Percentiles rank a stretch among this genome's conserved stretches.
Evolutionary conservation across 2,797 vertebrate species (phyloP).

Genomic region (Euthynnus affinis): DNA sequence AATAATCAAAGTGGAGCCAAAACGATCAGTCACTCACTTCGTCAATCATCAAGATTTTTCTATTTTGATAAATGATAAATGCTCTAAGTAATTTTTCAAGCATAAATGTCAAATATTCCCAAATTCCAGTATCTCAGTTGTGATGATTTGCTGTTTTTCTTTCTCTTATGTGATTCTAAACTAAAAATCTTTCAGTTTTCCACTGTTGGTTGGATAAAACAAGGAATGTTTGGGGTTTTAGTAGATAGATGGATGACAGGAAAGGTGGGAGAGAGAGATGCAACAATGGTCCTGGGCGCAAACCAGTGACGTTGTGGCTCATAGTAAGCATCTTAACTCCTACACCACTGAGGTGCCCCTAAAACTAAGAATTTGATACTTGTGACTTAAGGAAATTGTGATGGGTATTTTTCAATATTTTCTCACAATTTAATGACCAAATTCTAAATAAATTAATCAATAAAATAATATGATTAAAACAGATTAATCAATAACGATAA

Average conservation of each 20-base stretch:
- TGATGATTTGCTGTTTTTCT: conserved; percentile 10
- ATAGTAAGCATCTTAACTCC: neutral
- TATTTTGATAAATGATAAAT: neutral
- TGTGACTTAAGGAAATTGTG: too few relatives aligned
- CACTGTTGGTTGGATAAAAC: neutral
- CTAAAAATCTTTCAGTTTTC: neutral
- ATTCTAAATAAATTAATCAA: neutral
- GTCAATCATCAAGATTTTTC: neutral
- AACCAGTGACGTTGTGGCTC: too few relatives aligned
- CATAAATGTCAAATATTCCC: conserved; percentile 1
- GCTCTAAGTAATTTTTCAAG: neutral
- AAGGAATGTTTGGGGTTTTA: neutral
- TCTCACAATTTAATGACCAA: neutral
- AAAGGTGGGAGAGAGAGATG: neutral
- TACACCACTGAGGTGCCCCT: too few relatives aligned
- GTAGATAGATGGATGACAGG: too few relatives aligned
- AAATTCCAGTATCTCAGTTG: neutral
- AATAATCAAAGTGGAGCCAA: neutral
- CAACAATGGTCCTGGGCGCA: neutral
- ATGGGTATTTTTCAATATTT: neutral
- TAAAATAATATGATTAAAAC: neutral
- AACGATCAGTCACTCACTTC: neutral
- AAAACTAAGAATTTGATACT: too few relatives aligned
- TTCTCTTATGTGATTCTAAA: neutral
- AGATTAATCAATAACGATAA: neutral